Evolutionary conservation across 2,888 invertebrate genomes (phyloP).

Genomic region (Epistrophe eligans): DNA sequence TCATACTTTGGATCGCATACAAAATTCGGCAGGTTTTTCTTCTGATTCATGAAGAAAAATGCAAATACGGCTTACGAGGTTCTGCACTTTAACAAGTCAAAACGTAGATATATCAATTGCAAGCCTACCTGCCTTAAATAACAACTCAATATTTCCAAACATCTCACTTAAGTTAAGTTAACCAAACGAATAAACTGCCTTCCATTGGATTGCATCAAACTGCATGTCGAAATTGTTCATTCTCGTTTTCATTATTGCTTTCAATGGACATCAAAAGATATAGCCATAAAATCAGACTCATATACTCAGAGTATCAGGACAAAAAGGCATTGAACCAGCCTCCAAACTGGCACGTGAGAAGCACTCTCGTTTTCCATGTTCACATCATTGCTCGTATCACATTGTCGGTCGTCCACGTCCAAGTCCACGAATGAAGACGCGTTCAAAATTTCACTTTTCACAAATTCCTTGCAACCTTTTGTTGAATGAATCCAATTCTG

Average conservation of each 20-base stretch:
- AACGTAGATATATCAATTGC: no score
- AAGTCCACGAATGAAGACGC: constrained; percentile 3
- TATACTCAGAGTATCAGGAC: constrained; percentile 45
- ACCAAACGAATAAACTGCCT: background rate
- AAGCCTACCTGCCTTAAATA: background rate
- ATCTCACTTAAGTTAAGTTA: background rate
- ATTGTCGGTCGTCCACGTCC: background rate
- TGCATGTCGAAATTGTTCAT: constrained; percentile 6
- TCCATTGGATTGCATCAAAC: constrained; percentile 18
- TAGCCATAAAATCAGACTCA: constrained; percentile 15
- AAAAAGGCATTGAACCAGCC: constrained; percentile 63
- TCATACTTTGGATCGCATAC: no score
- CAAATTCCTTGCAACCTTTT: constrained; percentile 51
- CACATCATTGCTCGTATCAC: constrained; percentile 13
- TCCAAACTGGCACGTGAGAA: constrained; percentile 72
- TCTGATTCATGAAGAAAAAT: no score
- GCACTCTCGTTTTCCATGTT: constrained; percentile 69
- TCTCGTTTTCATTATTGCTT: background rate
- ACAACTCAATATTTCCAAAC: background rate
- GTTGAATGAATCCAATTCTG: constrained; percentile 59
- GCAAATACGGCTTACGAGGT: no score
- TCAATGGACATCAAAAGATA: constrained; percentile 43
- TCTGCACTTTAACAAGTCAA: no score
- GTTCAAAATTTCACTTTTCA: constrained; percentile 47
- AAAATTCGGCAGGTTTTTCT: no score